These are phyloP conservation scores for Electrona antarctica DNA, from an alignment of 2,113 vertebrate genomes.

Conservation along the genomic window DNA sequence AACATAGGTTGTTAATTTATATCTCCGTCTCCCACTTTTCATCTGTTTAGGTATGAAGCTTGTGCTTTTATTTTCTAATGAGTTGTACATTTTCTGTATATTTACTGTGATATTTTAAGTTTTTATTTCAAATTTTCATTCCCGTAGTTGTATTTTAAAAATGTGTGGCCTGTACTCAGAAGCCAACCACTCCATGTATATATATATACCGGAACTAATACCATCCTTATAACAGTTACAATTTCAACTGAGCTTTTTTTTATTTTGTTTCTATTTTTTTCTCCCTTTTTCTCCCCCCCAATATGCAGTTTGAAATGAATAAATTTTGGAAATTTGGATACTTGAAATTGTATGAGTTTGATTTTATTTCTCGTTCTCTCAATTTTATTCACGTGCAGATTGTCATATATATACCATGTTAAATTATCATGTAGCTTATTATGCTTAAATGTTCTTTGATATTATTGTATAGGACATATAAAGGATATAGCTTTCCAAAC, in stretches of 20 bases:
- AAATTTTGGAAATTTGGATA: slow-evolving; percentile 99
- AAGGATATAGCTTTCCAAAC: too few species aligned
- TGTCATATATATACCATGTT: slow-evolving; percentile 29
- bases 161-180: slow-evolving; percentile 93
- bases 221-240: slow-evolving; percentile 99
- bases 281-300: slow-evolving; percentile 52
- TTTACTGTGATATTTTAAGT: slow-evolving; percentile 99
- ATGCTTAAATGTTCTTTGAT: too few species aligned
- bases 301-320: slow-evolving; percentile 99
- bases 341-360: slow-evolving; percentile 93
- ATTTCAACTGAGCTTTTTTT: slow-evolving; percentile 99
- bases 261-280: slow-evolving; percentile 44
- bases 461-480: too few species aligned
- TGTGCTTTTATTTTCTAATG: slow-evolving; percentile 99
- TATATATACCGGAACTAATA: slow-evolving; percentile 95
- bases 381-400: not conserved
- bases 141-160: slow-evolving; percentile 99
- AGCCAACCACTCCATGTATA: slow-evolving; percentile 96
- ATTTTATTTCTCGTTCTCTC: slow-evolving; percentile 82
- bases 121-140: slow-evolving; percentile 88
- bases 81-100: slow-evolving; percentile 99
- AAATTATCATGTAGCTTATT: slow-evolving; percentile 19
- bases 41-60: slow-evolving; percentile 92
- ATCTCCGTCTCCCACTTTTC: slow-evolving; percentile 92
- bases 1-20: slow-evolving; percentile 91